Percentiles rank a stretch among this genome's conserved stretches.
phyloP scores from a whole-genome alignment of 2,888 invertebrate genomes.

The Calliscelio sp. region DNA sequence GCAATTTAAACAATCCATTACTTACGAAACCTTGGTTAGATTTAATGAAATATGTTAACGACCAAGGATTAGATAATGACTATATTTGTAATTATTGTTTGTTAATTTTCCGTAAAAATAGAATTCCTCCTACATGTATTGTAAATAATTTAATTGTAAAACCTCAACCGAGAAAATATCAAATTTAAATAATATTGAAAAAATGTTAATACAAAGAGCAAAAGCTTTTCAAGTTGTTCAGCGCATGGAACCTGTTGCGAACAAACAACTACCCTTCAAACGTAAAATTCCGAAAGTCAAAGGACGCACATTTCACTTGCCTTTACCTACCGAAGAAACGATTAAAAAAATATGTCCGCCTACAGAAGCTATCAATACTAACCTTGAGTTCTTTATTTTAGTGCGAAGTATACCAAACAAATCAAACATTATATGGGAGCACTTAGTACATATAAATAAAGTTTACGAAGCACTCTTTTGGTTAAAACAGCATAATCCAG shows the following conservation, averaged over 20 bases:
- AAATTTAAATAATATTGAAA: conserved; percentile 48
- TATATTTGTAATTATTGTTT: conserved; percentile 31
- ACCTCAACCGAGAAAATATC: conserved; percentile 28
- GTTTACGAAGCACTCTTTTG: conserved; percentile 75
- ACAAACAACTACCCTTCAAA: not conserved
- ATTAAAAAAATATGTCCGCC: conserved; percentile 78
- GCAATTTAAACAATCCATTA: conserved; percentile 61
- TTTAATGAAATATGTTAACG: conserved; percentile 2
- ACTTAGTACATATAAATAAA: conserved; percentile 12
- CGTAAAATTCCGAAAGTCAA: conserved; percentile 3
- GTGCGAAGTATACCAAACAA: conserved; percentile 13
- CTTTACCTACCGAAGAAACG: conserved; percentile 71
- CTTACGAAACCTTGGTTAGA: conserved; percentile 23
- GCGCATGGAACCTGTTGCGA: conserved; percentile 68
- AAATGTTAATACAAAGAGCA: conserved; percentile 36
- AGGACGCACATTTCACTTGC: conserved; percentile 14
- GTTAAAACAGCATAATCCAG: conserved; percentile 78
- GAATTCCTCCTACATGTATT: conserved; percentile 73
- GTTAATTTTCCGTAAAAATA: not conserved
- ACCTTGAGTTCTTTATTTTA: conserved; percentile 49
- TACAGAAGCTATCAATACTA: conserved; percentile 75
- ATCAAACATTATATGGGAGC: conserved; percentile 2
- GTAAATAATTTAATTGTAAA: conserved; percentile 69
- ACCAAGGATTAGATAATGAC: conserved; percentile 21
- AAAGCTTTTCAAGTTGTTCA: conserved; percentile 70